Evolutionary conservation across 2,113 vertebrate genomes (phyloP).

Genomic region (Xiphophorus couchianus): DNA sequence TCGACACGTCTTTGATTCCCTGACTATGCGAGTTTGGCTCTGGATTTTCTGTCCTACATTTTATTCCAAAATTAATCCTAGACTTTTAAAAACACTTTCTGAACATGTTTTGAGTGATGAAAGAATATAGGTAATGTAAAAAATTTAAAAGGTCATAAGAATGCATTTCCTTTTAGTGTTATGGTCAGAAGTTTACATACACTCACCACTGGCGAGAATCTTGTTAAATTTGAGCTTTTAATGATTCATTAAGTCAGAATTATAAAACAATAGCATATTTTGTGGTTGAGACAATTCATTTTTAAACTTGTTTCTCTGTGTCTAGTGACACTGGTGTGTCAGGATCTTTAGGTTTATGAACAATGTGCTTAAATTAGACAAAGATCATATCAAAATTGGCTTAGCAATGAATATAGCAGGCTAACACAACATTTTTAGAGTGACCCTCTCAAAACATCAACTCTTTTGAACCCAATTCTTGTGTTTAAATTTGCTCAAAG

Average conservation of each 20-base stretch:
- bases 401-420: not conserved
- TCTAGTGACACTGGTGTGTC: not conserved
- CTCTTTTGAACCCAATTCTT: too few species aligned
- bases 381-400: not conserved
- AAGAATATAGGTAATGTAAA: not conserved
- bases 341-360: not conserved
- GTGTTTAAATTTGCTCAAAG: too few species aligned
- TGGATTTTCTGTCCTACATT: constrained; percentile 21
- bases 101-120: not conserved
- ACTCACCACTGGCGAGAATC: too few species aligned
- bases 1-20: constrained; percentile 3
- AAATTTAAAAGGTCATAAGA: not conserved
- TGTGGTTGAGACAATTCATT: not conserved
- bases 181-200: not conserved
- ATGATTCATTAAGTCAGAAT: too few species aligned
- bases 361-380: not conserved
- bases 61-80: not conserved
- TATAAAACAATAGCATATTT: too few species aligned
- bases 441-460: too few species aligned
- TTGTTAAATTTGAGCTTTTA: too few species aligned
- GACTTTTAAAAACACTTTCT: not conserved
- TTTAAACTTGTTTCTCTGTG: not conserved
- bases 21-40: not conserved
- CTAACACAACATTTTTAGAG: not conserved
- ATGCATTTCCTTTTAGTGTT: not conserved